Evolutionary conservation across 2,113 vertebrate species (phyloP).

Genomic region (Ptilorrhoa leucosticta): DNA sequence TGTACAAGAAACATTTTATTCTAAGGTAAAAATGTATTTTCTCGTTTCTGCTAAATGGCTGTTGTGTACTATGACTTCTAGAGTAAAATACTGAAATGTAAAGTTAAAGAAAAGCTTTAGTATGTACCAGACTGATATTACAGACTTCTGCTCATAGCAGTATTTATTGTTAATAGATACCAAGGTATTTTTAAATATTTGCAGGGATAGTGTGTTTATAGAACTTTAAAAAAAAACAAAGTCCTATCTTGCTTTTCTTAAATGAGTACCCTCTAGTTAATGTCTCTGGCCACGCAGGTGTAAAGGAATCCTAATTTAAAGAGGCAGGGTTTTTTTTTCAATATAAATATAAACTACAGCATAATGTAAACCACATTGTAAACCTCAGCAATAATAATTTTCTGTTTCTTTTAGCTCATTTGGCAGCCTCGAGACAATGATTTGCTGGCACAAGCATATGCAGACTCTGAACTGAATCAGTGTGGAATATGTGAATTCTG

Average conservation of each 20-base stretch:
- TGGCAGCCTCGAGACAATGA: conserved; percentile 86
- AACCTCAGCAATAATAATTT: conserved; percentile 55
- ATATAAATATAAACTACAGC: not conserved
- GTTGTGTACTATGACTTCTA: not conserved
- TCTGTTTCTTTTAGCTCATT: conserved; percentile 79
- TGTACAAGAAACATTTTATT: not conserved
- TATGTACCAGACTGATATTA: not conserved
- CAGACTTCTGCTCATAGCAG: not conserved
- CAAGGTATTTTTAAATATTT: not conserved
- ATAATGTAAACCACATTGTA: conserved; percentile 7
- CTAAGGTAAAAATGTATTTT: not conserved
- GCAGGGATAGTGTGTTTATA: not conserved
- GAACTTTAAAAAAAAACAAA: not conserved
- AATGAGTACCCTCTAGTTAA: not conserved
- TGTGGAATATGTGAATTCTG: conserved; percentile 91
- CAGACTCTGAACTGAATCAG: conserved; percentile 77
- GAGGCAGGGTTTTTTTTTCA: not conserved
- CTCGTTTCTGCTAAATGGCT: not conserved
- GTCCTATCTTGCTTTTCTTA: not conserved
- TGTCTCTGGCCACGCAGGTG: not conserved
- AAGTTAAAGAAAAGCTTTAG: not conserved
- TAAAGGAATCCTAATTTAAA: not conserved
- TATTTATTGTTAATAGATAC: not conserved
- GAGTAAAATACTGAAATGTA: conserved; percentile 14
- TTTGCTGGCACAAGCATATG: conserved; percentile 67